Conservation (phyloP, 2,888 invertebrate genomes). For the Lochmaea capreae region DNA sequence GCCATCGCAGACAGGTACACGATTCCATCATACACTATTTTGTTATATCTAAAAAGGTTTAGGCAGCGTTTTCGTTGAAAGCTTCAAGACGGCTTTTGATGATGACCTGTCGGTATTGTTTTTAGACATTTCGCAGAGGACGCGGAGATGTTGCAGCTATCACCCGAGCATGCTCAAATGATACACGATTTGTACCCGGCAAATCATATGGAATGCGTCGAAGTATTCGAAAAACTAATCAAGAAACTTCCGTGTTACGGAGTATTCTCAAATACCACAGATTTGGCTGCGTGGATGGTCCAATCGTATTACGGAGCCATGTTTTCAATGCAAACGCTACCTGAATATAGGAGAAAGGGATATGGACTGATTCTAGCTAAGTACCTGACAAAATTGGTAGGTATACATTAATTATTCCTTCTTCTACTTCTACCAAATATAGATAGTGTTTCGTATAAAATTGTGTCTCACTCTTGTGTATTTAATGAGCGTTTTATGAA, state of each 20-base stretch:
- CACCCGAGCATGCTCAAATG: slow-evolving; percentile 81
- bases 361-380: slow-evolving; percentile 81
- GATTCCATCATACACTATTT: neutral
- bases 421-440: neutral
- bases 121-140: slow-evolving; percentile 67
- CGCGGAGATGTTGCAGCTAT: slow-evolving; percentile 81
- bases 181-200: slow-evolving; percentile 90
- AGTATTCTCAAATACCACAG: slow-evolving; percentile 77
- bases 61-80: too few relatives aligned
- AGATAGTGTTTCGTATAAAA: neutral
- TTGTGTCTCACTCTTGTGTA: neutral
- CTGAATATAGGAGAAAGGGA: slow-evolving; percentile 65
- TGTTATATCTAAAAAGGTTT: neutral
- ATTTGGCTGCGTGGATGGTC: slow-evolving; percentile 90
- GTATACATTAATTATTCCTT: slow-evolving; percentile 1
- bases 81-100: too few relatives aligned
- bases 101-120: slow-evolving; percentile 19
- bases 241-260: slow-evolving; percentile 84
- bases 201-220: slow-evolving; percentile 87
- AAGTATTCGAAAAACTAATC: slow-evolving; percentile 84
- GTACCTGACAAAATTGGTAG: slow-evolving; percentile 66
- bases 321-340: slow-evolving; percentile 89
- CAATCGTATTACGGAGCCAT: slow-evolving; percentile 92
- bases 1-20: too few relatives aligned
- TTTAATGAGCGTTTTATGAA: too few relatives aligned